phyloP scores from a whole-genome alignment of 2,888 invertebrate genomes.

The Drosophila antonietae region DNA sequence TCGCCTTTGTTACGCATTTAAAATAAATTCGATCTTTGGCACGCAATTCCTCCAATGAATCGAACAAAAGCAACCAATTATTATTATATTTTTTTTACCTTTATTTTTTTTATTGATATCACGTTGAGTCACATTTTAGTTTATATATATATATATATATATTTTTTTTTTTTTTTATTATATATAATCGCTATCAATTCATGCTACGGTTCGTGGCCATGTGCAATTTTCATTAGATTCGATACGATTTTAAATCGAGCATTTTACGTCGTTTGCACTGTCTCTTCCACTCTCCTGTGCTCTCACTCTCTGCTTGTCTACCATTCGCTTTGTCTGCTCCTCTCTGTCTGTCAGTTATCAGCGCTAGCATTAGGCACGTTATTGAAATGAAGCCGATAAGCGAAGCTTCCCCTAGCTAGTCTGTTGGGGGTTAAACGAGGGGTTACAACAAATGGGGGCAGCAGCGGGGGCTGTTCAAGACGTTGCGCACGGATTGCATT shows the following conservation, averaged over 20 bases:
- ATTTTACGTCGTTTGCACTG: constrained; percentile 31
- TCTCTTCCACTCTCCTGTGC: not conserved
- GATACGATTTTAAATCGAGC: constrained; percentile 57
- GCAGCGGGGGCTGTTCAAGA: not conserved
- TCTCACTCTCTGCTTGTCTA: not conserved
- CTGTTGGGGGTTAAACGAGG: constrained; percentile 13
- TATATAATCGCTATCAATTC: constrained; percentile 36
- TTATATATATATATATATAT: not conserved
- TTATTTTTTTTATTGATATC: constrained; percentile 46
- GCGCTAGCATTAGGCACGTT: constrained; percentile 63
- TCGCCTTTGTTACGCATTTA: constrained; percentile 56
- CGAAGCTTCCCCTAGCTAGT: constrained; percentile 44
- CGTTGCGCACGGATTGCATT: constrained; percentile 7
- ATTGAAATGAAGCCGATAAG: constrained; percentile 68
- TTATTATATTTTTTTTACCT: constrained; percentile 13
- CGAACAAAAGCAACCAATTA: constrained; percentile 41
- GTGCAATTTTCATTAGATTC: constrained; percentile 39
- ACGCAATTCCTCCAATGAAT: constrained; percentile 60
- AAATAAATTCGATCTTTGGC: constrained; percentile 82
- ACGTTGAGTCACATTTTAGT: constrained; percentile 58
- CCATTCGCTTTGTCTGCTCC: not conserved
- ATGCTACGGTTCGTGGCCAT: constrained; percentile 32
- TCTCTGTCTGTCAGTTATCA: constrained; percentile 36
- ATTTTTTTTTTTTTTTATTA: not conserved
- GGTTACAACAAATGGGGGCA: constrained; percentile 9